phyloP scores from a whole-genome alignment of 2,888 invertebrate genomes.

The Agrotis exclamationis region DNA sequence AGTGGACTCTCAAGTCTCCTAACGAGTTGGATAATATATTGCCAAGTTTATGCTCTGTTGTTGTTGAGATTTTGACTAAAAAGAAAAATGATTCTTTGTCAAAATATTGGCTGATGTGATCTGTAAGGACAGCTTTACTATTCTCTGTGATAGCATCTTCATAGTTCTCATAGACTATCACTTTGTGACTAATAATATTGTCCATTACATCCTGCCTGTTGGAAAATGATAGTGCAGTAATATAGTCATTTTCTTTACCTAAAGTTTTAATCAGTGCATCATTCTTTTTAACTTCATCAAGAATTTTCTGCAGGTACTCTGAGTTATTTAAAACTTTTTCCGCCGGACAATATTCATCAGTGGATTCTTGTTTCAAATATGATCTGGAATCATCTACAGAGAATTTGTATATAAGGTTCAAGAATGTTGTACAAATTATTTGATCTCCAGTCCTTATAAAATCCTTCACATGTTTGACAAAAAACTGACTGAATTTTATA shows the following conservation, averaged over 20 bases:
- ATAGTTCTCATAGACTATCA: constrained; percentile 78
- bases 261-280: constrained; percentile 72
- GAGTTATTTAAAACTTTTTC: constrained; percentile 76
- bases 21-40: constrained; percentile 58
- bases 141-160: constrained; percentile 75
- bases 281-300: constrained; percentile 76
- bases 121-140: constrained; percentile 72
- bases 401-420: constrained; percentile 78
- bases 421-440: constrained; percentile 82
- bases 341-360: constrained; percentile 73
- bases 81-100: constrained; percentile 71
- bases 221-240: constrained; percentile 80
- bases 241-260: constrained; percentile 75
- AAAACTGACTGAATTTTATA: constrained; percentile 74
- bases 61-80: constrained; percentile 72
- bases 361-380: constrained; percentile 66
- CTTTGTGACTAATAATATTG: constrained; percentile 69
- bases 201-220: constrained; percentile 81
- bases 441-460: constrained; percentile 74
- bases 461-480: constrained; percentile 79
- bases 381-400: constrained; percentile 69
- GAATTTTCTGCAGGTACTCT: constrained; percentile 76
- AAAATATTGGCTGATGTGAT: constrained; percentile 77
- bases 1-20: constrained; percentile 74
- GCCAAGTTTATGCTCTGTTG: constrained; percentile 69